Evolutionary conservation across 1,140 invertebrate species (phyloP).

Genomic region (Zaprionus lachaisei): DNA sequence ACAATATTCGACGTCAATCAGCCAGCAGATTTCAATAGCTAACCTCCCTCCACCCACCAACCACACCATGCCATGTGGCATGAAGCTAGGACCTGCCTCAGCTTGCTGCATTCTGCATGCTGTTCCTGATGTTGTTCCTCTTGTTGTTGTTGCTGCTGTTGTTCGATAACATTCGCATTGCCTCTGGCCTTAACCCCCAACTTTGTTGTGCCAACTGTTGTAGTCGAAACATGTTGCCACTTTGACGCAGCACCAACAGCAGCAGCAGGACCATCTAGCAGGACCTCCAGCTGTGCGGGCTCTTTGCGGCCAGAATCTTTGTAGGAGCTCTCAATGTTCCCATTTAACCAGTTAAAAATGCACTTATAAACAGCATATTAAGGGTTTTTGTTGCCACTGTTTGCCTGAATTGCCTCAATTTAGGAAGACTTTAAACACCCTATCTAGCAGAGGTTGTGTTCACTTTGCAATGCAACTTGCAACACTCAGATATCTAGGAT

Average conservation of each 20-base stretch:
- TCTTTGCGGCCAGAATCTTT: constrained; percentile 26
- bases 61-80: too few relatives aligned
- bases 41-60: constrained; percentile 6
- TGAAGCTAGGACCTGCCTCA: constrained; percentile 21
- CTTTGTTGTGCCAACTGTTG: constrained; percentile 29
- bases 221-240: constrained; percentile 62
- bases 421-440: too few relatives aligned
- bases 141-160: constrained; percentile 42
- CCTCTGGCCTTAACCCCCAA: constrained; percentile 33
- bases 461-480: too few relatives aligned
- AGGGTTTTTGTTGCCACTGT: background rate
- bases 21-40: constrained; percentile 81
- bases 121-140: constrained; percentile 25
- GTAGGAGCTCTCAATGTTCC: background rate
- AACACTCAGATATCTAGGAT: too few relatives aligned
- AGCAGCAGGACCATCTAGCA: background rate
- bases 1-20: constrained; percentile 81
- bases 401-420: background rate
- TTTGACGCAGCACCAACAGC: constrained; percentile 44
- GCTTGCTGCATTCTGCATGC: constrained; percentile 38
- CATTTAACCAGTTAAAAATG: constrained; percentile 2
- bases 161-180: constrained; percentile 63
- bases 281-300: constrained; percentile 23
- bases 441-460: too few relatives aligned
- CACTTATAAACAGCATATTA: constrained; percentile 1